phyloP scores from a whole-genome alignment of 1,140 invertebrate species.

The Streblospio benedicti region DNA sequence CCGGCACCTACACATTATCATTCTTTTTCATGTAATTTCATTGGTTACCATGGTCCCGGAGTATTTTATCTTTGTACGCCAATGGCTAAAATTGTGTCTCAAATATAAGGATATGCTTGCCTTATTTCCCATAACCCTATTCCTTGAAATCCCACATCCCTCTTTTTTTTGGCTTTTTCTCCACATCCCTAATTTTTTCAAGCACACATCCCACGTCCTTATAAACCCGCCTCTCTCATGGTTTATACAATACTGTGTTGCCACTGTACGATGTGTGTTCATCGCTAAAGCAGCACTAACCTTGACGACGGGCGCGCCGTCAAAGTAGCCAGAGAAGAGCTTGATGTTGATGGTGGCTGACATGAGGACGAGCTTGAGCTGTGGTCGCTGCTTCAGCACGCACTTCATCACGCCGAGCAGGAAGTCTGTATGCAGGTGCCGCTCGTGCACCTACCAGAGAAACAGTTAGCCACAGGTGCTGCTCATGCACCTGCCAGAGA shows the following conservation, averaged over 20 bases:
- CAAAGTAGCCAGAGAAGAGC: constrained; percentile 83
- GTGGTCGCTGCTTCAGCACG: constrained; percentile 64
- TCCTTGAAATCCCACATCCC: too few relatives aligned
- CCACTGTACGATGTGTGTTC: too few relatives aligned
- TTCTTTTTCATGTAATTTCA: too few relatives aligned
- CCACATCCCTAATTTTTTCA: neutral
- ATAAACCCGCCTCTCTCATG: too few relatives aligned
- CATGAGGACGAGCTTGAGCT: constrained; percentile 93
- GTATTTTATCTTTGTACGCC: too few relatives aligned
- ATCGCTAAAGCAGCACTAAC: too few relatives aligned
- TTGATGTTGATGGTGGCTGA: constrained; percentile 96
- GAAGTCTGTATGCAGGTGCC: constrained; percentile 92
- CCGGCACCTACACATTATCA: constrained; percentile 73
- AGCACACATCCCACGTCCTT: constrained; percentile 4
- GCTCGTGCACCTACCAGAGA: constrained; percentile 60
- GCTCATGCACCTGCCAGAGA: neutral
- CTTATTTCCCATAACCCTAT: too few relatives aligned
- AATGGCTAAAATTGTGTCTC: too few relatives aligned
- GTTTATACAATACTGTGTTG: too few relatives aligned
- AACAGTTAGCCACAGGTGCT: constrained; percentile 1
- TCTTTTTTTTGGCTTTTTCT: too few relatives aligned
- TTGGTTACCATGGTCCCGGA: too few relatives aligned
- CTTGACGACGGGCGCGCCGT: constrained; percentile 72
- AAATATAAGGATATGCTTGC: too few relatives aligned
- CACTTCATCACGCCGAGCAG: constrained; percentile 86